These are phyloP conservation scores for Molorchus minor DNA, from an alignment of 2,888 invertebrate genomes.

Conservation along the genomic window DNA sequence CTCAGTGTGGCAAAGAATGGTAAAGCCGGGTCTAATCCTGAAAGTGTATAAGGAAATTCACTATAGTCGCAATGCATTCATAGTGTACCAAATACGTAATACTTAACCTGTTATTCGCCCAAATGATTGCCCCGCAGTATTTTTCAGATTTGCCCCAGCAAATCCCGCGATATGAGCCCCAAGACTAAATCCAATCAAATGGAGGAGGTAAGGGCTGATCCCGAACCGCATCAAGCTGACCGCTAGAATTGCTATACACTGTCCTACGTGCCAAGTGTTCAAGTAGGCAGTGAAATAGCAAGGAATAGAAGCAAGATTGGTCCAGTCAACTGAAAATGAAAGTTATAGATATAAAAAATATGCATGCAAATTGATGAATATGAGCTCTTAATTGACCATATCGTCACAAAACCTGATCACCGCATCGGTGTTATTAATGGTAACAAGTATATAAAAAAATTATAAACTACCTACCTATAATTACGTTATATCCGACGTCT, in stretches of 20 bases:
- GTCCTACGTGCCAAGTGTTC: constrained; percentile 69
- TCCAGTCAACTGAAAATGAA: constrained; percentile 66
- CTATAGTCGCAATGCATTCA: constrained; percentile 2
- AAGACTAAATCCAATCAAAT: constrained; percentile 69
- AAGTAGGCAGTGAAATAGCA: constrained; percentile 69
- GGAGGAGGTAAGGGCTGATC: constrained; percentile 59
- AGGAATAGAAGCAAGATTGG: constrained; percentile 62
- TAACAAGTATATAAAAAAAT: neutral
- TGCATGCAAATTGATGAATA: neutral
- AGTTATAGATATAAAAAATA: neutral
- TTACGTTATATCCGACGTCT: constrained; percentile 54
- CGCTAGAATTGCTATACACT: constrained; percentile 66
- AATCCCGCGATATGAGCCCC: constrained; percentile 67
- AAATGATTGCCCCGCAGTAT: constrained; percentile 52
- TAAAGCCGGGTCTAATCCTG: constrained; percentile 72
- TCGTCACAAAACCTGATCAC: neutral
- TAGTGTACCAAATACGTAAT: constrained; percentile 21
- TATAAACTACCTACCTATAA: constrained; percentile 49
- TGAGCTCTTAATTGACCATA: neutral
- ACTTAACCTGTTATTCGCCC: constrained; percentile 60
- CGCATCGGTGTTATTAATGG: neutral
- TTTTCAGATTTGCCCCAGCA: constrained; percentile 56
- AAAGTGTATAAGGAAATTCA: neutral
- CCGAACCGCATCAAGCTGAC: constrained; percentile 58
- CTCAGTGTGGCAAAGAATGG: constrained; percentile 68